phyloP scores from a whole-genome alignment of 2,888 invertebrate genomes.

The Phortica magna region DNA sequence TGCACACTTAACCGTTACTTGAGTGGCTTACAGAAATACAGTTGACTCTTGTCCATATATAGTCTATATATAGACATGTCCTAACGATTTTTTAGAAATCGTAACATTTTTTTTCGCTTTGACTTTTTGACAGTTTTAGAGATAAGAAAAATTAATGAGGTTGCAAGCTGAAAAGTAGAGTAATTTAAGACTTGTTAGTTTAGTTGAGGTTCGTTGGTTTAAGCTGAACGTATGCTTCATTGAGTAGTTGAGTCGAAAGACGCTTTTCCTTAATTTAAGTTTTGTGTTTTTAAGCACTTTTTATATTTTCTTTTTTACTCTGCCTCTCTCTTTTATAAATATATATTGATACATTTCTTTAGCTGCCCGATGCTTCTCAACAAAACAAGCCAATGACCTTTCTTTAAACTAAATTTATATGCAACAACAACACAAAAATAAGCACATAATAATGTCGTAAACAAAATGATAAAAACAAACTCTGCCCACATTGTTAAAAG shows the following conservation, averaged over 20 bases:
- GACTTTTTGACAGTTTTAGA: constrained; percentile 49
- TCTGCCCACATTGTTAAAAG: too few relatives aligned
- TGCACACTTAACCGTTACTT: not conserved
- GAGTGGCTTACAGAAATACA: not conserved
- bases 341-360: too few relatives aligned
- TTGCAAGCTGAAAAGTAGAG: constrained; percentile 37
- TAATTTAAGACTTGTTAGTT: constrained; percentile 43
- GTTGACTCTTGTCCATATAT: not conserved
- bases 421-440: too few relatives aligned
- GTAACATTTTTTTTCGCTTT: constrained; percentile 55
- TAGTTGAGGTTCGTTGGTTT: constrained; percentile 31
- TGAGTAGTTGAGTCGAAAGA: constrained; percentile 38
- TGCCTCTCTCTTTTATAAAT: not conserved
- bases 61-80: constrained; percentile 35
- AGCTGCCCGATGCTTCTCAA: too few relatives aligned
- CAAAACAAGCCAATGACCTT: too few relatives aligned
- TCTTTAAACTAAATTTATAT: too few relatives aligned
- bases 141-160: constrained; percentile 44
- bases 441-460: too few relatives aligned
- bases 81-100: constrained; percentile 66
- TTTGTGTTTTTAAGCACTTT: not conserved
- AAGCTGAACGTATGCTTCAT: constrained; percentile 61
- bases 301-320: not conserved
- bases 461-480: too few relatives aligned
- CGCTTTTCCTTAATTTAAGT: too few relatives aligned